A percentile compares a stretch with the other conserved stretches of the same genome.
phyloP scores from a whole-genome alignment of 2,797 vertebrate species.

The Eutrigla gurnardus region DNA sequence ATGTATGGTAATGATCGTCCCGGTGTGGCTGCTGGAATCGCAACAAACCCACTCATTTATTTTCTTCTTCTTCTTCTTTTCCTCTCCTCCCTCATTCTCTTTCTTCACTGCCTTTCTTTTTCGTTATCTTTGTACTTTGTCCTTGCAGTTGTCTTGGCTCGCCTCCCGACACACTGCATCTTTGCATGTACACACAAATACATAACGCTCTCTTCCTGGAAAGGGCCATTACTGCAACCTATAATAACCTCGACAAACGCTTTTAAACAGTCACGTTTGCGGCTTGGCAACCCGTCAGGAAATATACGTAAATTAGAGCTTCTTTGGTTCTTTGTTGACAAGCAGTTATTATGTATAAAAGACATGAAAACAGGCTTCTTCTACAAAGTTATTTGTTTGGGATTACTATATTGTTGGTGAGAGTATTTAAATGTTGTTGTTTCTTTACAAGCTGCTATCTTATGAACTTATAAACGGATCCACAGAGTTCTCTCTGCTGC shows the following conservation, averaged over 20 bases:
- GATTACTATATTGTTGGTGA: constrained; percentile 4
- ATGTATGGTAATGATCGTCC: constrained; percentile 99
- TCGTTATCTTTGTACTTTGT: constrained; percentile 53
- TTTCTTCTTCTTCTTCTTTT: constrained; percentile 47
- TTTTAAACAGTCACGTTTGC: constrained; percentile 23
- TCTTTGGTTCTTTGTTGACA: constrained; percentile 32
- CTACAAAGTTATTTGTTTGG: not conserved
- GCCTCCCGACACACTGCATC: constrained; percentile 23
- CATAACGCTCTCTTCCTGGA: constrained; percentile 22
- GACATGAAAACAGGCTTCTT: not conserved
- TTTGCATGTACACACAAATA: constrained; percentile 7
- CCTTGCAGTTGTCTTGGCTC: constrained; percentile 38
- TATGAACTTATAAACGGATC: not conserved
- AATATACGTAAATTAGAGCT: constrained; percentile 36
- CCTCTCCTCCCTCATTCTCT: constrained; percentile 32
- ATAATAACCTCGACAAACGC: constrained; percentile 39
- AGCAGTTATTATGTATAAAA: constrained; percentile 23
- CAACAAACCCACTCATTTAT: constrained; percentile 71
- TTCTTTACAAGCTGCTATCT: not conserved
- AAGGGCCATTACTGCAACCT: constrained; percentile 23
- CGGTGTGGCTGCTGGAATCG: constrained; percentile 90
- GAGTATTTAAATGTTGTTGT: not conserved
- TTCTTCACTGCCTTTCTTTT: constrained; percentile 47
- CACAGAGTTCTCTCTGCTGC: not conserved
- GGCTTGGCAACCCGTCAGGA: constrained; percentile 34